Percentiles rank a stretch among this genome's conserved stretches.
phyloP scores from a whole-genome alignment of 2,113 vertebrate species.

The Catagonus wagneri region DNA sequence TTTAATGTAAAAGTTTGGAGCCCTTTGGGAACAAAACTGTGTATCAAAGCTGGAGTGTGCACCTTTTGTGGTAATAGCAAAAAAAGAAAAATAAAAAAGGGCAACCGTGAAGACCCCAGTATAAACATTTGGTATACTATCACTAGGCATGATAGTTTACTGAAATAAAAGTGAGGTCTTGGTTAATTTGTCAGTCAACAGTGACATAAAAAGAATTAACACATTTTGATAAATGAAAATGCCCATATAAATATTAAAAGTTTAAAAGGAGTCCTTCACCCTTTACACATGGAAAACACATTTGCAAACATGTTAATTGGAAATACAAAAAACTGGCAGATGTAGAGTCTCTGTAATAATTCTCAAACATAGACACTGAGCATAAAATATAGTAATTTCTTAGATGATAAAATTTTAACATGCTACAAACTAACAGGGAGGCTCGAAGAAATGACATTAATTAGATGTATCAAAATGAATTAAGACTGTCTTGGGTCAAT shows the following conservation, averaged over 20 bases:
- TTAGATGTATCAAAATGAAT: not conserved
- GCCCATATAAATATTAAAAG: not conserved
- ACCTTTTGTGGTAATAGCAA: not conserved
- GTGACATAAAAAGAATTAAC: not conserved
- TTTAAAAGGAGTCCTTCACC: not conserved
- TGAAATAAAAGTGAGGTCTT: not conserved
- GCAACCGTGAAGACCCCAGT: not conserved
- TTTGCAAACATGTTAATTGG: not conserved
- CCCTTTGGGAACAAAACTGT: conserved; percentile 25
- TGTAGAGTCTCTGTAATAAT: not conserved
- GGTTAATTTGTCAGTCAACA: not conserved
- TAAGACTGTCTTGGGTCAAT: not conserved
- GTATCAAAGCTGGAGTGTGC: not conserved
- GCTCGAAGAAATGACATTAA: not conserved
- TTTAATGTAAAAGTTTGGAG: conserved; percentile 66
- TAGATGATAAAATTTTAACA: not conserved
- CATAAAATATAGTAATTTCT: not conserved
- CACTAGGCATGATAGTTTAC: not conserved
- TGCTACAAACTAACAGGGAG: not conserved
- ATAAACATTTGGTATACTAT: not conserved
- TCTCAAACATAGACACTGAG: not conserved
- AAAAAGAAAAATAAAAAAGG: not conserved
- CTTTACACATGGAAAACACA: not conserved
- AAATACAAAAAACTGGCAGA: not conserved
- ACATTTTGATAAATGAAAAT: not conserved